phyloP scores from a whole-genome alignment of 2,888 invertebrate genomes.

The Drosophila anceps region DNA sequence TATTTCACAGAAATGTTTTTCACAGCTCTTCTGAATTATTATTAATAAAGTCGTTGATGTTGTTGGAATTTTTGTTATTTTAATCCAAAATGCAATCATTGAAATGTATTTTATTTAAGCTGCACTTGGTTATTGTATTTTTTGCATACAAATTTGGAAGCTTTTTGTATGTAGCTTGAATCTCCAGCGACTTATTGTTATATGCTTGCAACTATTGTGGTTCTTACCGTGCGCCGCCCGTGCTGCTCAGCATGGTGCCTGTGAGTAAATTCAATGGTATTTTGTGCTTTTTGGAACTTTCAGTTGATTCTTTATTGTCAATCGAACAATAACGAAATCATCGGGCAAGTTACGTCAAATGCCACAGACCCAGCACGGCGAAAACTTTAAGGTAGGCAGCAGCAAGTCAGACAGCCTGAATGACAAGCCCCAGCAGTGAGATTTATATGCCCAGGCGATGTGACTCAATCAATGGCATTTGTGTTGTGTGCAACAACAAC shows the following conservation, averaged over 20 bases:
- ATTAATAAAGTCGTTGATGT: slow-evolving; percentile 21
- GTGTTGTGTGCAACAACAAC: slow-evolving; percentile 68
- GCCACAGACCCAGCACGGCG: slow-evolving; percentile 75
- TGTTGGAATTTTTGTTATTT: slow-evolving; percentile 26
- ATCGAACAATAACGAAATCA: slow-evolving; percentile 84
- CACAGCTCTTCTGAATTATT: slow-evolving; percentile 28
- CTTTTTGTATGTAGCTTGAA: slow-evolving; percentile 42
- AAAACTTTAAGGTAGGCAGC: slow-evolving; percentile 78
- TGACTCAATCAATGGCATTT: slow-evolving; percentile 82
- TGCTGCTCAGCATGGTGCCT: slow-evolving; percentile 8
- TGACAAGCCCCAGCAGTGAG: slow-evolving; percentile 80
- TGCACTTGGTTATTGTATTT: slow-evolving; percentile 76
- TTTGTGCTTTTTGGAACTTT: slow-evolving; percentile 78
- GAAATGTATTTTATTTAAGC: slow-evolving; percentile 81
- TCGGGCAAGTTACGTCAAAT: slow-evolving; percentile 81
- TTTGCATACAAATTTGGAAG: slow-evolving; percentile 73
- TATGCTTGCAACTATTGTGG: slow-evolving; percentile 70
- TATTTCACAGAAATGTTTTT: slow-evolving; percentile 48
- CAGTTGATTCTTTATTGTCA: slow-evolving; percentile 83
- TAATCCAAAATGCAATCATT: slow-evolving; percentile 81
- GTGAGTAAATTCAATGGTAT: slow-evolving; percentile 73
- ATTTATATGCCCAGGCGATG: slow-evolving; percentile 81
- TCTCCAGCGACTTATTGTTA: slow-evolving; percentile 73
- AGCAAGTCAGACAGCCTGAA: slow-evolving; percentile 43
- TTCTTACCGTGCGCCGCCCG: background rate